These are phyloP conservation scores for Diachasma alloeum DNA, from an alignment of 1,140 invertebrate genomes.

Conservation along the genomic window DNA sequence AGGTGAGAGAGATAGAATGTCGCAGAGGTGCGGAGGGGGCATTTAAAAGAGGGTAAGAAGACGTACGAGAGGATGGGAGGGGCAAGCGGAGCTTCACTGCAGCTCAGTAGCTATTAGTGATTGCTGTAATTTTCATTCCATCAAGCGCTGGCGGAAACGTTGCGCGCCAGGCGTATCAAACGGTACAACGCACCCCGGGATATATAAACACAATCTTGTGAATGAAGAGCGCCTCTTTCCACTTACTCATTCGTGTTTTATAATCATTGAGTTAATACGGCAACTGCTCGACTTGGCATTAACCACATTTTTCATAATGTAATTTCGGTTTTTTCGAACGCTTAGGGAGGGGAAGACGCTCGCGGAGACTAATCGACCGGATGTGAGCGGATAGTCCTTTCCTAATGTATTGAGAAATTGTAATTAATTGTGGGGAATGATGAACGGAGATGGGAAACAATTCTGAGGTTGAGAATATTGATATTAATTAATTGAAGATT, in stretches of 20 bases:
- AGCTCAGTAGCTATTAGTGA: conserved; percentile 24
- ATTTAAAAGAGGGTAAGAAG: conserved; percentile 1
- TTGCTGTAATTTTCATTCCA: conserved; percentile 54
- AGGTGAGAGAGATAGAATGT: neutral
- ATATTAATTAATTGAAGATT: too few species aligned
- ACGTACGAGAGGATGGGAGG: neutral
- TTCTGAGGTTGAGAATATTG: too few species aligned
- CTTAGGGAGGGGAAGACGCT: neutral
- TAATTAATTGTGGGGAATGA: too few species aligned
- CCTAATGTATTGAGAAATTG: too few species aligned
- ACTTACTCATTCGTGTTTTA: neutral
- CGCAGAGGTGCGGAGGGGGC: neutral
- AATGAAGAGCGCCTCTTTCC: neutral
- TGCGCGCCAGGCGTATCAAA: neutral
- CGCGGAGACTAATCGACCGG: too few species aligned
- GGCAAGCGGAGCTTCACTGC: conserved; percentile 14
- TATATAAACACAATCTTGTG: conserved; percentile 8
- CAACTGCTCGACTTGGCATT: neutral
- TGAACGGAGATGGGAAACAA: too few species aligned
- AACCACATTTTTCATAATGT: neutral
- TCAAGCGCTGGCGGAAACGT: conserved; percentile 23
- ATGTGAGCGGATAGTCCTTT: too few species aligned
- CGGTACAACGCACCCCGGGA: neutral
- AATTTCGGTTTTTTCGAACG: neutral
- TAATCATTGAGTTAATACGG: neutral